These are phyloP conservation scores for Lasiommata megera DNA, from an alignment of 2,888 invertebrate species.

Conservation along the genomic window DNA sequence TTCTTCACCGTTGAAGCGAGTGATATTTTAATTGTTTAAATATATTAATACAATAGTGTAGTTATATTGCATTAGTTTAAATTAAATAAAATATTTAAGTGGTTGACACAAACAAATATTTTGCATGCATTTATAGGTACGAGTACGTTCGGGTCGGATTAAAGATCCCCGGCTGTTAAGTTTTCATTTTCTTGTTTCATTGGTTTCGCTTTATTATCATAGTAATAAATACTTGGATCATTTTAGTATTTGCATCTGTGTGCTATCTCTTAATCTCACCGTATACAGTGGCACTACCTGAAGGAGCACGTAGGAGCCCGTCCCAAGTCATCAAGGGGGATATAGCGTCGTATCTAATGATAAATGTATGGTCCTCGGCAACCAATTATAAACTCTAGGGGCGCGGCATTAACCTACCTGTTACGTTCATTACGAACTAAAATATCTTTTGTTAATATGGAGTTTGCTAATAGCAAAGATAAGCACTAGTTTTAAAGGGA, in stretches of 20 bases:
- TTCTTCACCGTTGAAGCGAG: no score
- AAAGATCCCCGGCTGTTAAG: no score
- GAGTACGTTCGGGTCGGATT: no score
- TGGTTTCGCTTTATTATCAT: no score
- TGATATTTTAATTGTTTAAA: no score
- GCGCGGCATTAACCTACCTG: conserved; percentile 4
- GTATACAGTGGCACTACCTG: conserved; percentile 16
- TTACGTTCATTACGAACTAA: conserved; percentile 6
- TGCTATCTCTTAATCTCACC: conserved; percentile 1
- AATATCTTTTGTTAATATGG: conserved; percentile 7
- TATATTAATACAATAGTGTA: no score
- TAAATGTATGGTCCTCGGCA: conserved; percentile 39
- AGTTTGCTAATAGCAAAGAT: conserved; percentile 3
- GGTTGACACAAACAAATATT: no score
- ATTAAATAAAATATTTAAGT: no score
- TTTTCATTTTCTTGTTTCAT: no score
- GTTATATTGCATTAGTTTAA: no score
- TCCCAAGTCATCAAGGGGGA: conserved; percentile 36
- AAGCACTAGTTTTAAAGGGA: no score
- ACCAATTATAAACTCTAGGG: conserved; percentile 31
- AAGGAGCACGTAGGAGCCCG: conserved; percentile 26
- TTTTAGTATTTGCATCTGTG: not conserved
- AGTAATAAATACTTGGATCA: not conserved
- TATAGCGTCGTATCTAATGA: conserved; percentile 43
- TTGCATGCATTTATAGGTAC: no score